Percentiles rank a stretch among this genome's conserved stretches.
Conservation (phyloP, 1,140 invertebrate species). For the Venustaconcha ellipsiformis region DNA sequence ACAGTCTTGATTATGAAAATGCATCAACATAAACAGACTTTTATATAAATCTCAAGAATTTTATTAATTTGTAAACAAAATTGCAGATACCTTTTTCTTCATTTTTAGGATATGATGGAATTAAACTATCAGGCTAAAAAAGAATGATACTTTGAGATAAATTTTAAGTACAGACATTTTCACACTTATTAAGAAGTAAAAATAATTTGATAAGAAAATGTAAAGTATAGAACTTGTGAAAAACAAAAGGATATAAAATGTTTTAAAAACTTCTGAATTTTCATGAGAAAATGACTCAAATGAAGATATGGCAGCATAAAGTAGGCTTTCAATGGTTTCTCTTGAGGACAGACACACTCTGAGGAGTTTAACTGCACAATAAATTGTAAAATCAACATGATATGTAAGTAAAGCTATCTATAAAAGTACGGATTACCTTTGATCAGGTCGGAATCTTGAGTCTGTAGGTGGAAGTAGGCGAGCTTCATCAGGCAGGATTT, state of each 20-base stretch:
- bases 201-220: too few relatives aligned
- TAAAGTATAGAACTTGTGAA: too few relatives aligned
- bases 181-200: too few relatives aligned
- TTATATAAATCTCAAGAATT: not conserved
- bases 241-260: too few relatives aligned
- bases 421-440: constrained; percentile 61
- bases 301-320: not conserved
- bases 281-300: not conserved
- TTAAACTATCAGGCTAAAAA: not conserved
- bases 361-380: not conserved
- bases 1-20: constrained; percentile 55
- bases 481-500: constrained; percentile 77
- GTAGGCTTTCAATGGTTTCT: not conserved
- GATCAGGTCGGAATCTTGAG: constrained; percentile 77
- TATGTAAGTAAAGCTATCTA: not conserved
- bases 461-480: constrained; percentile 81
- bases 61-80: not conserved
- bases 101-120: not conserved
- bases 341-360: not conserved
- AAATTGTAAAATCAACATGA: not conserved
- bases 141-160: not conserved
- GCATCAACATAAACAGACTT: not conserved
- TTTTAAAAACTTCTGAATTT: not conserved
- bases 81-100: not conserved
- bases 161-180: not conserved